Evolutionary conservation across 2,888 invertebrate species (phyloP), one percentile per base, ranked within the genome.

Genomic region (Torymus texanus): DNA sequence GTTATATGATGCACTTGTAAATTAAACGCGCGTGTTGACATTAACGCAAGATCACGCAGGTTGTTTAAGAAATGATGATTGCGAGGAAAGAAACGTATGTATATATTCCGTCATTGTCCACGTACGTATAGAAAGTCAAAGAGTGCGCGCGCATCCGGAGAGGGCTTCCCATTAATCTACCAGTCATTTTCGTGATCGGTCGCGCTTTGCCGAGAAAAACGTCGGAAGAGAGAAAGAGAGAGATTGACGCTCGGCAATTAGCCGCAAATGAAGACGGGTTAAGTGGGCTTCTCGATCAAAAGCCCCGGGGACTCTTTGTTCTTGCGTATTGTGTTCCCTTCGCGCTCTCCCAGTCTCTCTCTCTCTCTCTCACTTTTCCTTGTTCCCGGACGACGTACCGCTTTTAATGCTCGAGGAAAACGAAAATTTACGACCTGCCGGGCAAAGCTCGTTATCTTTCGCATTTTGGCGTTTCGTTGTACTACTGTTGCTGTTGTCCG

Each of bases 201-300:
- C 41, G 41, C 41, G 41, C 41, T 41, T 41, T 41, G 5, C 41
- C 8, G 41, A 5, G 41, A 41, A 41, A 41, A 41, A 41, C 41
- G 41, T 29, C 29, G 29, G 18, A 65, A 41, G 50, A 63, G 63
- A 62, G 16, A 18, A 10, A 65, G 10, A 5, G 14, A 21, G 56
- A 41, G 61, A 71, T 70, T 76, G 76, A 82, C 81, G 80, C 72
- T 21, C 73, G 78, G 80, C 83, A 83, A 84, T 86, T 83, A 85
- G 71, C 78, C 76, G 76, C 70, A 79, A 86, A 85, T 83, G 82
- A 83, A 83, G 84, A 82, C 79, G 75, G 66, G 79, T 84, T 82
- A 81, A 84, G 68, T 62, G 70, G 41, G 55, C 67, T 59, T n/a
- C 53, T 68, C 68, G 75, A 75, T 75, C 75, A 75, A 75, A 75